Conservation (phyloP, 2,797 vertebrate species). For the Helostoma temminkii region DNA sequence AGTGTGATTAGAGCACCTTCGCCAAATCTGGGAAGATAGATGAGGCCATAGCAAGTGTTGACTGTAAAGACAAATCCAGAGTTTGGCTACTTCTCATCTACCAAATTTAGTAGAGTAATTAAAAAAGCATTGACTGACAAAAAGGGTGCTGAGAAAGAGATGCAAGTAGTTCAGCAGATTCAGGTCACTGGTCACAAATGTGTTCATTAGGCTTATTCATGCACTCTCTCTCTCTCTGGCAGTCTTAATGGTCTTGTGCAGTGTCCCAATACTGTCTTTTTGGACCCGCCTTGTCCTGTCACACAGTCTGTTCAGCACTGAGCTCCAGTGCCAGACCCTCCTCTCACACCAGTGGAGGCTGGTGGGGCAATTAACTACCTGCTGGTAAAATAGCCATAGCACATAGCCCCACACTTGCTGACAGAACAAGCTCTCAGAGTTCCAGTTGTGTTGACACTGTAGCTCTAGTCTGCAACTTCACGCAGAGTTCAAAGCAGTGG, state of each 20-base stretch:
- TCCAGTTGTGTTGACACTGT: conserved; percentile 25
- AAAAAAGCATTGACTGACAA: conserved; percentile 46
- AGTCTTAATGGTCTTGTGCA: conserved; percentile 33
- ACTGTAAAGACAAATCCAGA: conserved; percentile 52
- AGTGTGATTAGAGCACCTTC: conserved; percentile 71
- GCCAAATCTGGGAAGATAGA: conserved; percentile 76
- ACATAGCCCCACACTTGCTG: conserved; percentile 20
- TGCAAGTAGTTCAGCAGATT: conserved; percentile 39
- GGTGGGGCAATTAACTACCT: conserved; percentile 72
- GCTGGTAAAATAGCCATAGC: conserved; percentile 49
- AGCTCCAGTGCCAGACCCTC: conserved; percentile 49
- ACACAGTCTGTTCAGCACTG: conserved; percentile 51
- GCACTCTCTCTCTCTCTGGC: conserved; percentile 26
- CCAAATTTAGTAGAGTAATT: conserved; percentile 58
- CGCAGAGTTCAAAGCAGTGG: conserved; percentile 1
- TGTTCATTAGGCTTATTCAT: conserved; percentile 34
- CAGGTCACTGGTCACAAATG: conserved; percentile 35
- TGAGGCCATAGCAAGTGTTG: conserved; percentile 59
- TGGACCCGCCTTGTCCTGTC: conserved; percentile 46
- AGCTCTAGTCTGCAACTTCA: conserved; percentile 18
- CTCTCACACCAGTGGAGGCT: conserved; percentile 38
- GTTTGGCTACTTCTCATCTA: conserved; percentile 54
- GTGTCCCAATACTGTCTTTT: conserved; percentile 37
- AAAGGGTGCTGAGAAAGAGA: conserved; percentile 24
- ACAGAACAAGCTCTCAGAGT: conserved; percentile 4